Conservation (phyloP, 2,113 vertebrate species). For the Saccopteryx bilineata region DNA sequence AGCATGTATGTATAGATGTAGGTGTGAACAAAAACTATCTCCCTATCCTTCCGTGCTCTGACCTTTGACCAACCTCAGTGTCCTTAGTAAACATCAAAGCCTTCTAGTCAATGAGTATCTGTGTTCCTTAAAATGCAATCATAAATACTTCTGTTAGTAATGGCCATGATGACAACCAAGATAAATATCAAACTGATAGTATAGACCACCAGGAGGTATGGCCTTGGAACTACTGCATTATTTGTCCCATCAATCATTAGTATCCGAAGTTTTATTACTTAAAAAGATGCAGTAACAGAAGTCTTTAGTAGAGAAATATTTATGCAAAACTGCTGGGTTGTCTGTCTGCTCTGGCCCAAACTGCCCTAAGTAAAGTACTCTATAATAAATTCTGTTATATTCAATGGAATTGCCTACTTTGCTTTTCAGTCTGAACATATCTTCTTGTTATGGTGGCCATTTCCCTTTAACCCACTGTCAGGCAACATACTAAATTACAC, state of each 20-base stretch:
- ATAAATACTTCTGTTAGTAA: neutral
- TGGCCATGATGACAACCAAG: neutral
- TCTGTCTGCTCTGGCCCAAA: neutral
- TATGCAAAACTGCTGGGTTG: neutral
- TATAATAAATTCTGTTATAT: neutral
- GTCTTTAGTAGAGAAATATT: neutral
- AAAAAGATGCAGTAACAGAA: neutral
- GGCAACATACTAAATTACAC: neutral
- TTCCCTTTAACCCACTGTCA: neutral
- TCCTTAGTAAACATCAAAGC: too few relatives aligned
- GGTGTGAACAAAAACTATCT: neutral
- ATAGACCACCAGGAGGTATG: neutral
- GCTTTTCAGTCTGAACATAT: neutral
- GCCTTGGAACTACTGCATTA: neutral
- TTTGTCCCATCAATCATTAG: neutral
- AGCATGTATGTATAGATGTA: neutral
- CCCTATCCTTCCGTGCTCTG: neutral
- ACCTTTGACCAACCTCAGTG: neutral
- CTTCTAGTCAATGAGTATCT: too few relatives aligned
- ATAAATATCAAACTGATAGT: neutral
- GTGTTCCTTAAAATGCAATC: neutral
- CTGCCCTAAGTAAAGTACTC: neutral
- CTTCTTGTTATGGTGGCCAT: neutral
- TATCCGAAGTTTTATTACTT: neutral
- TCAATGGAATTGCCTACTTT: neutral